Conservation (phyloP, 2,113 vertebrate species). For the Sturnus vulgaris region DNA sequence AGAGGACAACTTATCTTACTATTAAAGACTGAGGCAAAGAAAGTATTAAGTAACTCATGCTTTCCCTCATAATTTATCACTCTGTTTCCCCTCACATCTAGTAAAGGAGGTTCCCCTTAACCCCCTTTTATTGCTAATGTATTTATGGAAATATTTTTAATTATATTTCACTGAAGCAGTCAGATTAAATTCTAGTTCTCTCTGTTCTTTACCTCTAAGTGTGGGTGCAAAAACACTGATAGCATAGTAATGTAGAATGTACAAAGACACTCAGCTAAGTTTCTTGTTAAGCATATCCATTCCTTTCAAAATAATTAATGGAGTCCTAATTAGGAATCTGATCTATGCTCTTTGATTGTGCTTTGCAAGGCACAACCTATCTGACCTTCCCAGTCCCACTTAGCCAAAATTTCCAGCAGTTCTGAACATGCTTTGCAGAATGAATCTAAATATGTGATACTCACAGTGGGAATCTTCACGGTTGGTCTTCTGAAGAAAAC, state of each 20-base stretch:
- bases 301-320: constrained; percentile 5
- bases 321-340: neutral
- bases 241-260: neutral
- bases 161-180: neutral
- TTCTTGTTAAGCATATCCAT: neutral
- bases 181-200: neutral
- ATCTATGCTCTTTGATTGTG: neutral
- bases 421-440: neutral
- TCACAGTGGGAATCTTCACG: neutral
- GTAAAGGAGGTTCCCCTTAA: neutral
- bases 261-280: neutral
- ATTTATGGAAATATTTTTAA: neutral
- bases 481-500: neutral
- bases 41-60: neutral
- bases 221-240: neutral
- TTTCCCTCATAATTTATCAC: neutral
- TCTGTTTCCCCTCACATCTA: neutral
- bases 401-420: neutral
- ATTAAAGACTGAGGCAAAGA: neutral
- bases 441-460: neutral
- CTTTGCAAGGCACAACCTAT: neutral
- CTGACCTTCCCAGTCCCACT: neutral
- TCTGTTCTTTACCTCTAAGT: neutral
- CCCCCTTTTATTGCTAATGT: neutral
- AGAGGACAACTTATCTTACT: neutral